Evolutionary conservation across 2,797 vertebrate genomes (phyloP).

Genomic region (Emys orbicularis): DNA sequence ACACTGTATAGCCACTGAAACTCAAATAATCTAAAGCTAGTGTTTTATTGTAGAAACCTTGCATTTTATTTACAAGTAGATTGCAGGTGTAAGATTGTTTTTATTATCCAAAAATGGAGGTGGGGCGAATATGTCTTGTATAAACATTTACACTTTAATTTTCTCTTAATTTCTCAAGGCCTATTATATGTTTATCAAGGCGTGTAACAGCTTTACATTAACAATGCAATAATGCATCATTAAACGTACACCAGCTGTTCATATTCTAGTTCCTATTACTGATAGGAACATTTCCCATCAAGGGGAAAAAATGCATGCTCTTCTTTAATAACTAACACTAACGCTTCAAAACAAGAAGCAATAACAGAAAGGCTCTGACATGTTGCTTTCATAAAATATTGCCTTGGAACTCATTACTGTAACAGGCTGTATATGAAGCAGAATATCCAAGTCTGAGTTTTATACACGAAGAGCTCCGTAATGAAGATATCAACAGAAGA

Average conservation of each 20-base stretch:
- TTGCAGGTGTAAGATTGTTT: constrained; percentile 20
- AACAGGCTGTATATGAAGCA: not conserved
- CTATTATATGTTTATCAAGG: constrained; percentile 74
- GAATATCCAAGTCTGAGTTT: not conserved
- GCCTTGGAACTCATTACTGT: constrained; percentile 72
- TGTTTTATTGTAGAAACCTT: not conserved
- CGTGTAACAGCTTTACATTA: constrained; percentile 78
- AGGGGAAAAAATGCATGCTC: constrained; percentile 40
- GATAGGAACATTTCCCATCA: constrained; percentile 58
- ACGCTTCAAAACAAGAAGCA: constrained; percentile 74
- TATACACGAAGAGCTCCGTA: constrained; percentile 3
- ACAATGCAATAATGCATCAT: constrained; percentile 71
- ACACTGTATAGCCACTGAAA: not conserved
- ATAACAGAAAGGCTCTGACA: constrained; percentile 73
- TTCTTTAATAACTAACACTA: constrained; percentile 75
- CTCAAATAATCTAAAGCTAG: not conserved
- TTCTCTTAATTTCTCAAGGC: constrained; percentile 77
- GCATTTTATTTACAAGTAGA: constrained; percentile 15
- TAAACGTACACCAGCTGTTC: constrained; percentile 78
- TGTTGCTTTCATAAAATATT: constrained; percentile 75
- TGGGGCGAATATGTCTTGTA: constrained; percentile 5
- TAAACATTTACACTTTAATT: constrained; percentile 82
- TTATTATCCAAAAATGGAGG: not conserved
- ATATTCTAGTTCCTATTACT: constrained; percentile 52
- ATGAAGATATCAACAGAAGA: constrained; percentile 38